phyloP scores from a whole-genome alignment of 2,888 invertebrate species.

The Epinotia nisella region DNA sequence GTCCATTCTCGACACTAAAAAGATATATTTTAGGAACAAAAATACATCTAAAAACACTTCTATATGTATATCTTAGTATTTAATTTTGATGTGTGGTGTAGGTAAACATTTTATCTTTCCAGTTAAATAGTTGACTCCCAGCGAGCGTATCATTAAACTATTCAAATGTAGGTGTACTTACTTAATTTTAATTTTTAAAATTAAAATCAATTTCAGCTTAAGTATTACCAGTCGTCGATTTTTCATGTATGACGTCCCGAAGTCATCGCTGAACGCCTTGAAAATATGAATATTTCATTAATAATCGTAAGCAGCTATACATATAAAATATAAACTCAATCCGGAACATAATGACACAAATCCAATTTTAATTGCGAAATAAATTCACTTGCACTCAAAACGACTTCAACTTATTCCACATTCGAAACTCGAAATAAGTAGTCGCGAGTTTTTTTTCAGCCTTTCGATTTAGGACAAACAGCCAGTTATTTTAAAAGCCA shows the following conservation, averaged over 20 bases:
- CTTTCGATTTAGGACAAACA: constrained; percentile 3
- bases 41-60: not conserved
- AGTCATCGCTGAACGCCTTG: constrained; percentile 60
- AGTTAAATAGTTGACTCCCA: too few relatives aligned
- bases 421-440: not conserved
- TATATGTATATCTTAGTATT: too few relatives aligned
- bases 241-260: constrained; percentile 66
- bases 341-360: not conserved
- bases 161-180: too few relatives aligned
- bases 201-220: too few relatives aligned
- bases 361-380: not conserved
- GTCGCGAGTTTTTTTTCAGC: not conserved
- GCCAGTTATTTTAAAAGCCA: not conserved
- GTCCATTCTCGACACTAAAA: constrained; percentile 72
- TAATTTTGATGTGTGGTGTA: too few relatives aligned
- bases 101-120: too few relatives aligned
- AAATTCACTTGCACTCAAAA: not conserved
- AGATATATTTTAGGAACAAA: not conserved
- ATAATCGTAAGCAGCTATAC: not conserved
- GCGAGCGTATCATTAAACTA: too few relatives aligned
- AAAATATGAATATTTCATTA: constrained; percentile 44
- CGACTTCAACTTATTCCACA: not conserved
- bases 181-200: too few relatives aligned
- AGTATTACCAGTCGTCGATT: constrained; percentile 65
- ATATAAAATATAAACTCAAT: not conserved